Evolutionary conservation across 2,113 vertebrate genomes (phyloP), one percentile per base, ranked within the genome.

Genomic region (Leptodactylus fuscus): DNA sequence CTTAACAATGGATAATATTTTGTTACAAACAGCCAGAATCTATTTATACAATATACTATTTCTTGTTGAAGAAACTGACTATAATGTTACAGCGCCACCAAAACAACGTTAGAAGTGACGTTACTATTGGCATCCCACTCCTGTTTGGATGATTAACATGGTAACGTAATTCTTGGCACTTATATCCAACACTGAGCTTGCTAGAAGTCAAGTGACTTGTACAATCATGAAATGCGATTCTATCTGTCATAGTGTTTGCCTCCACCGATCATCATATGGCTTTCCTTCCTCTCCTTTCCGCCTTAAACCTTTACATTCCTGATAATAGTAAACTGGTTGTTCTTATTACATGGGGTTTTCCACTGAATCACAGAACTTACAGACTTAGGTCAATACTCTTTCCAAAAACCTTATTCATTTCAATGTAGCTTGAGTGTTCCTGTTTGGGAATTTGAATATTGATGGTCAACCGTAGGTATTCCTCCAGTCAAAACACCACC

Each of bases 181-280:
- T 27, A 7, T 5, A 69, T n/a, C 13, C 16, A 53, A 29, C 46
- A 10, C 32, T 16, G 20, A 71, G 69, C 46, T 49, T 82, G 67
- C 24, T 10, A 73, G 41, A 70, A 82, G 67, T 82, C 67, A 73
- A 73, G 81, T 38, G 22, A 32, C 67, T 70, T 55, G 48, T 58
- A 70, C 48, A 82, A 73, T 81, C 62, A 81, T 73, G 49, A 71
- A 82, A 58, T 55, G 49, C 49, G 58, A 55, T 73, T 82, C 73
- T 55, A 53, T 22, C 73, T 41, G 38, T 55, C 29, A 73, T 58
- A 73, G 81, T 82, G 34, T 85, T 88, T 84, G 29, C 58, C 85
- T 83, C 15, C 85, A 87, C 82, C 75, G 32, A 11, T 48, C 81
- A 7, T n/a, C n/a, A n/a, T n/a, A n/a, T 81, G 10, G 87, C 62